Conservation (phyloP, 2,888 invertebrate species). For the Ochlodes sylvanus region DNA sequence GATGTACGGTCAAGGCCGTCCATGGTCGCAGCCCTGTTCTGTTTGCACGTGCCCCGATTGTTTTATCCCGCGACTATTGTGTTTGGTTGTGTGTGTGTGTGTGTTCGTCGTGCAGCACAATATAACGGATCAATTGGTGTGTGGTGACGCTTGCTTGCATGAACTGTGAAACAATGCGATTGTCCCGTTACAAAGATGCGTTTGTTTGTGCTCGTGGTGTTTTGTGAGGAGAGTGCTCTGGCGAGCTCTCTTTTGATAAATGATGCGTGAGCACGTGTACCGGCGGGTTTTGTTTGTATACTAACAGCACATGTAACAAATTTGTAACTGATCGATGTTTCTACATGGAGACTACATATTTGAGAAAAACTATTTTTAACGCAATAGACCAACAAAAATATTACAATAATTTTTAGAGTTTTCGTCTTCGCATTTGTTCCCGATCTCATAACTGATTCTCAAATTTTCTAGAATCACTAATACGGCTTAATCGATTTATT, state of each 20-base stretch:
- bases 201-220: constrained; percentile 27
- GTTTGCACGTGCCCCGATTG: constrained; percentile 74
- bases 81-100: constrained; percentile 46
- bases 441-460: no score
- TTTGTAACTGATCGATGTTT: no score
- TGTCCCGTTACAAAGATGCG: constrained; percentile 34
- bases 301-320: neutral
- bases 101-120: constrained; percentile 39
- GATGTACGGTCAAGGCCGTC: constrained; percentile 80
- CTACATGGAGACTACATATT: no score
- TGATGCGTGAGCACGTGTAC: constrained; percentile 9
- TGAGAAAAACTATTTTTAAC: no score
- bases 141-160: constrained; percentile 24
- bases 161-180: constrained; percentile 33
- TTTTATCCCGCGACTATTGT: constrained; percentile 57
- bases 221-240: constrained; percentile 12
- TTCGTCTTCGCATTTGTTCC: no score
- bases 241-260: constrained; percentile 6
- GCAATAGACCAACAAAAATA: no score
- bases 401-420: no score
- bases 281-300: constrained; percentile 14
- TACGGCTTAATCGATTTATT: no score
- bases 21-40: constrained; percentile 65
- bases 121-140: constrained; percentile 35
- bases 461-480: no score